Base-by-base conservation (phyloP, 2,888 invertebrate species). In the Heliconius ismenius region DNA sequence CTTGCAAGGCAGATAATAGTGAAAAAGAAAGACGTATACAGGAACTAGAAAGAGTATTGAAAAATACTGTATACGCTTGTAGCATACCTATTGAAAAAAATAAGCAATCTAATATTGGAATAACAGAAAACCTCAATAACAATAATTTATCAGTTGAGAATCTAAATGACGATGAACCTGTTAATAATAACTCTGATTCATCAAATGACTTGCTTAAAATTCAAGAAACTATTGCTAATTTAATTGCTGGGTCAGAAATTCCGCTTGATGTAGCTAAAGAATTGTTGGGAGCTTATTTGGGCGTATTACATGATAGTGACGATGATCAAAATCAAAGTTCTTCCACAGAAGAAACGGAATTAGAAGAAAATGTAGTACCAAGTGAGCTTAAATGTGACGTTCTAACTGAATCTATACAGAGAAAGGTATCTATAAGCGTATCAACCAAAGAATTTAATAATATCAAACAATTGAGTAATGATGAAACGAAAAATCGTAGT, bases 11-110 rank as follows among this genome's bases (percentile, higher is more conserved):
- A 54, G 85, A 86, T 15, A 85, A 87, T 18, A 91, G 89, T 73
- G 85, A 87, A 78, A 91, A 89, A 81, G 92, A 92, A 78, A 83
- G 85, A 75, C 87, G 86, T 24, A 86, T 92, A 78, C 91, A 92
- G 81, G 88, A 92, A 81, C 82, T 92, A 1, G 93, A 93, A 82
- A 87, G 82, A 80, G 78, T 92, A 28, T 82, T 93, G 1, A 91
- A 90, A 82, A 92, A 86, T 78, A 93, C 92, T 0, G 88, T 93
- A 0, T 93, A 93, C 62, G 81, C 89, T 26, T 91, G 89, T 80
- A 89, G 89, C 76, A 88, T 89, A 2, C 82, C 78, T 26, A 86
- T 82, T 60, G 80, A 79, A 67, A 80, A 81, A 11, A 88, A 82
- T 79, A 87, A 83, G 80, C 87, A 88, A 26, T 89, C 87, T 80